Percentiles rank a stretch among this genome's conserved stretches.
Conservation (phyloP, 2,113 vertebrate species). For the Pardalotus punctatus region DNA sequence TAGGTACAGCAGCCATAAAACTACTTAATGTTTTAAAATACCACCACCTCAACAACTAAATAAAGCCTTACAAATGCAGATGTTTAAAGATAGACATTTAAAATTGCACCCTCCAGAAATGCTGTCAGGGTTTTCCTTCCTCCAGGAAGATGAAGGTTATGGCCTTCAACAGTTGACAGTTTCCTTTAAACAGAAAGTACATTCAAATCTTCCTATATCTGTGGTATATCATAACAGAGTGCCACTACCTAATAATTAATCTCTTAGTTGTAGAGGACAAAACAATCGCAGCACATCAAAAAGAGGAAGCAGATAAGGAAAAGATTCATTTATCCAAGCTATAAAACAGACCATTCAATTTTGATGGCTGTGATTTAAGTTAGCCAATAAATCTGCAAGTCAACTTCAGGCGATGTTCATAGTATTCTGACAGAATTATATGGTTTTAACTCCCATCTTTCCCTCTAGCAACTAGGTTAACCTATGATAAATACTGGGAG, state of each 20-base stretch:
- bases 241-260: slow-evolving; percentile 52
- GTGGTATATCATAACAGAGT: slow-evolving; percentile 13
- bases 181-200: slow-evolving; percentile 49
- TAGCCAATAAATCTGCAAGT: slow-evolving; percentile 55
- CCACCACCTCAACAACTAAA: background rate
- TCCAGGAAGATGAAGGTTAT: slow-evolving; percentile 31
- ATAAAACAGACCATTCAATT: slow-evolving; percentile 52
- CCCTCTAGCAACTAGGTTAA: slow-evolving; percentile 1
- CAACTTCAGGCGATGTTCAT: slow-evolving; percentile 8
- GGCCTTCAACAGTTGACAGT: slow-evolving; percentile 18
- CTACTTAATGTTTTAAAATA: background rate
- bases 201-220: slow-evolving; percentile 27
- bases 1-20: background rate
- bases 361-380: slow-evolving; percentile 53
- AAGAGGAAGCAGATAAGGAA: slow-evolving; percentile 39
- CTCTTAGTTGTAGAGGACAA: slow-evolving; percentile 38
- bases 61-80: background rate
- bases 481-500: background rate
- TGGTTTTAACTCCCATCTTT: slow-evolving; percentile 5
- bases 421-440: slow-evolving; percentile 41
- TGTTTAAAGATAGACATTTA: background rate
- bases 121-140: background rate
- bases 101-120: background rate
- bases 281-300: slow-evolving; percentile 40
- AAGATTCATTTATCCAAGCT: slow-evolving; percentile 50